Base-by-base conservation (phyloP, 2,797 vertebrate genomes). In the Halcyon chelicuti region DNA sequence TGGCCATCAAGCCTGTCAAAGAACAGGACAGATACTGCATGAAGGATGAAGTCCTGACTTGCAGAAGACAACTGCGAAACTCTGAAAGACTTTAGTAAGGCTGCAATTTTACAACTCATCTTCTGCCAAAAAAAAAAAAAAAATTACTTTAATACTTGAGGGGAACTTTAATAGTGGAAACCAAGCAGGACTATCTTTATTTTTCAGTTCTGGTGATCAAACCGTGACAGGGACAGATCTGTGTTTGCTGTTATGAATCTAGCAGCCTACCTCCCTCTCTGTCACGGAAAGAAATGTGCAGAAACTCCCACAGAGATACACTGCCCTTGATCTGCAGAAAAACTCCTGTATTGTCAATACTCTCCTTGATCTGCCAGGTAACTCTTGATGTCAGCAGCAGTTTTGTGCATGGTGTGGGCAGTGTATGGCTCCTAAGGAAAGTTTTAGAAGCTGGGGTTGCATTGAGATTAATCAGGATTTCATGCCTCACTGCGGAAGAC, bases 401-500 rank as follows among this genome's bases (percentile, higher is more conserved):
- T 86, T 93, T 65, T 61, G 60, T 21, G 86, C 67, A n/a, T 58
- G 13, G 39, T 37, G 51, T 52, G 85, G 88, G 78, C 72, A 93
- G 54, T n/a, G 31, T 44, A 21, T 5, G 68, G 62, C 70, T 90
- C 76, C 80, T 49, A 73, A 84, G 39, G 76, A 76, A 86, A 70
- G 37, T 60, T 90, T 90, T 67, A 76, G 86, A 87, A 3, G 11
- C 49, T 74, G 33, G 40, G 33, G 60, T 86, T 47, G 60, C 55
- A 73, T 3, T 79, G 83, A 86, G 63, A 94, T 94, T 90, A 90
- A 91, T 81, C 70, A 86, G 62, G 7, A 75, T 81, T 81, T 81
- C 82, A 94, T 76, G 88, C 76, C 33, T 78, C 62, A 13, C 47
- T 72, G 76, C 14, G 93, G 73, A 68, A 91, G 89, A 93, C 90